These are phyloP conservation scores for Speoplatyrhinus poulsoni DNA, from an alignment of 2,113 vertebrate genomes.

Conservation along the genomic window DNA sequence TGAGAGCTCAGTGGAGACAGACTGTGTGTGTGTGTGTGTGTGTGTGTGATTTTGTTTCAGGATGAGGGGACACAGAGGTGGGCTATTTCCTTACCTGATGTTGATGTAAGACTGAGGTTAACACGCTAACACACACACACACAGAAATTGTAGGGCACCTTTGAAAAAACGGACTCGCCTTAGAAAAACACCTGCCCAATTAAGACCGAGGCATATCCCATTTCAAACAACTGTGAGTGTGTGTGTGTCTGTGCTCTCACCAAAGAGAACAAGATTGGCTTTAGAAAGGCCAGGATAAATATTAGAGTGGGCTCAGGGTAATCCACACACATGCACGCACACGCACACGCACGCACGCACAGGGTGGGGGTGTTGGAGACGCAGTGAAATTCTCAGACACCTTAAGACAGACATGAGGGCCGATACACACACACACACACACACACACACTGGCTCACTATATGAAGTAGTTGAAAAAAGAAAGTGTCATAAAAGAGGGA, in stretches of 20 bases:
- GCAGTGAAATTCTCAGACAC: conserved; percentile 67
- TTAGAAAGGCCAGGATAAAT: conserved; percentile 75
- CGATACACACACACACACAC: conserved; percentile 9
- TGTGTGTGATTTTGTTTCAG: conserved; percentile 38
- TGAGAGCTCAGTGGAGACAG: conserved; percentile 27
- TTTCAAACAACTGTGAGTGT: conserved; percentile 66
- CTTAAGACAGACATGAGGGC: conserved; percentile 58
- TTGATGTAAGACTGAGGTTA: conserved; percentile 63
- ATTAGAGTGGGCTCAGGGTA: conserved; percentile 74
- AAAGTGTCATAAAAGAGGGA: too few species aligned
- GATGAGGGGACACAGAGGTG: conserved; percentile 48
- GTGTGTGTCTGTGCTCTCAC: conserved; percentile 46
- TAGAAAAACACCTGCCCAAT: conserved; percentile 76
- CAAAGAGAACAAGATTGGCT: conserved; percentile 76
- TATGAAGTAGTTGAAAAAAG: background rate
- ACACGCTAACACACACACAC: conserved; percentile 35
- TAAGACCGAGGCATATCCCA: conserved; percentile 65
- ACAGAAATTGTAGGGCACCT: conserved; percentile 46
- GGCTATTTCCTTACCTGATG: conserved; percentile 66
- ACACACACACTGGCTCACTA: background rate
- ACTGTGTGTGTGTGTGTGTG: background rate
- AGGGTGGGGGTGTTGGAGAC: conserved; percentile 44
- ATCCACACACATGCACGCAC: conserved; percentile 46
- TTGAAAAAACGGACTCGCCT: conserved; percentile 51
- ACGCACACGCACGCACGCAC: conserved; percentile 6